Percentiles rank a stretch among this genome's conserved stretches.
These are phyloP conservation scores for Bovichtus diacanthus DNA, from an alignment of 2,797 vertebrate genomes.

Conservation along the genomic window DNA sequence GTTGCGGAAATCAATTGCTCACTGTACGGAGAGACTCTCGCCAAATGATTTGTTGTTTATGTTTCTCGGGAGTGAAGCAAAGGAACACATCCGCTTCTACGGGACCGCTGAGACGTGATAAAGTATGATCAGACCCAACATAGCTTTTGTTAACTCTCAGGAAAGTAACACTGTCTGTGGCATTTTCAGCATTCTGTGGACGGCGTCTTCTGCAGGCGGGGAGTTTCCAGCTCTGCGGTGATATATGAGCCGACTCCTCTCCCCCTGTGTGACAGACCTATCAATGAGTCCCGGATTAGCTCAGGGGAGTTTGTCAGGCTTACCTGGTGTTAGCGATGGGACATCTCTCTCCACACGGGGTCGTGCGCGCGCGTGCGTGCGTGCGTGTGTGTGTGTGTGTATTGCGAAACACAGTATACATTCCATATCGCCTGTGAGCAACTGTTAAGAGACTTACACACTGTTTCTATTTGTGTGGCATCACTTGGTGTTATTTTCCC, in stretches of 20 bases:
- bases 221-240: slow-evolving; percentile 56
- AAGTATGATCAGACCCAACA: slow-evolving; percentile 1
- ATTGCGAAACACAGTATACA: neutral
- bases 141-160: slow-evolving; percentile 32
- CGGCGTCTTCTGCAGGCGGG: slow-evolving; percentile 48
- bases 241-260: slow-evolving; percentile 43
- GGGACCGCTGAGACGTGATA: slow-evolving; percentile 28
- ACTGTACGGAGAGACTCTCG: neutral
- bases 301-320: slow-evolving; percentile 48
- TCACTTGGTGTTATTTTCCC: slow-evolving; percentile 27
- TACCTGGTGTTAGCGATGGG: slow-evolving; percentile 45
- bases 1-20: neutral
- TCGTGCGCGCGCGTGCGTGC: slow-evolving; percentile 7
- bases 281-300: slow-evolving; percentile 43
- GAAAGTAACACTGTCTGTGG: slow-evolving; percentile 39
- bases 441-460: slow-evolving; percentile 33
- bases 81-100: too few relatives aligned
- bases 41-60: slow-evolving; percentile 39
- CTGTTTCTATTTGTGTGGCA: slow-evolving; percentile 24
- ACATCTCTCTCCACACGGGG: slow-evolving; percentile 32
- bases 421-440: slow-evolving; percentile 23
- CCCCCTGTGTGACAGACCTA: slow-evolving; percentile 44
- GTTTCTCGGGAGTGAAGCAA: slow-evolving; percentile 12
- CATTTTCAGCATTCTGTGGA: slow-evolving; percentile 27
- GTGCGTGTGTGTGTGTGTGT: slow-evolving; percentile 6